Percentiles rank a stretch among this genome's conserved stretches.
Evolutionary conservation across 2,888 invertebrate species (phyloP).

Genomic region (Empis livida): DNA sequence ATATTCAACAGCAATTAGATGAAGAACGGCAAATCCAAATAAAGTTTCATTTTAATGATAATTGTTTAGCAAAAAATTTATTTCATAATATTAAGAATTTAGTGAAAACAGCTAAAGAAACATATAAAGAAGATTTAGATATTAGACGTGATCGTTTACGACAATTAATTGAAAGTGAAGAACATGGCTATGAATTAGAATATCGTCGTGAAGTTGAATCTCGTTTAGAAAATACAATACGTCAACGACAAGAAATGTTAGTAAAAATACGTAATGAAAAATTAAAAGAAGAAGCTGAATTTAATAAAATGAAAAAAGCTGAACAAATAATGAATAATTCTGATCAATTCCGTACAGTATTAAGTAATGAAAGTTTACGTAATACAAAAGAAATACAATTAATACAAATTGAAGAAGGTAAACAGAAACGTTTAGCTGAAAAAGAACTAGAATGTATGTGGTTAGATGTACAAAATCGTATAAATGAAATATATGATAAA

Average conservation of each 20-base stretch:
- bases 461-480: slow-evolving; percentile 18
- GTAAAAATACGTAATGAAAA: slow-evolving; percentile 21
- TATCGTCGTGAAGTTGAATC: slow-evolving; percentile 24
- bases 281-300: slow-evolving; percentile 16
- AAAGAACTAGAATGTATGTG: slow-evolving; percentile 21
- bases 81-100: slow-evolving; percentile 22
- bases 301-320: slow-evolving; percentile 21
- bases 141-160: slow-evolving; percentile 19
- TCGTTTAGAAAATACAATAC: slow-evolving; percentile 26
- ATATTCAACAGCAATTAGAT: too few species aligned
- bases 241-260: slow-evolving; percentile 21
- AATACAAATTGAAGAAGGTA: slow-evolving; percentile 27
- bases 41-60: background rate
- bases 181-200: slow-evolving; percentile 25
- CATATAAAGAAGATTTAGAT: slow-evolving; percentile 19
- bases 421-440: slow-evolving; percentile 16
- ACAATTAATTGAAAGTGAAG: slow-evolving; percentile 22
- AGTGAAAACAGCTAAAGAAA: slow-evolving; percentile 24
- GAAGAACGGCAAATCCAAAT: too few species aligned
- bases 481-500: slow-evolving; percentile 16
- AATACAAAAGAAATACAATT: slow-evolving; percentile 22
- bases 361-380: slow-evolving; percentile 20
- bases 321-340: slow-evolving; percentile 28
- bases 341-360: slow-evolving; percentile 25
- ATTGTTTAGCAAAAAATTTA: slow-evolving; percentile 8